These are phyloP conservation scores for human DNA, from an alignment of 2,113 vertebrate species.

Conservation along the genomic window GRCh38 chr7:8256001-8256500, in stretches of 20 bases:
- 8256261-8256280: background rate
- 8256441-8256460: background rate
- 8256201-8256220: background rate
- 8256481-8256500: background rate
- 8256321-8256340: background rate
- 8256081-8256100: background rate
- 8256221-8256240: background rate
- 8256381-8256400: background rate
- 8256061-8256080: too few relatives aligned
- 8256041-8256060: too few relatives aligned
- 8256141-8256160: background rate
- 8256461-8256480: background rate
- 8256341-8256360: background rate
- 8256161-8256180: background rate
- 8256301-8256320: background rate
- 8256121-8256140: background rate
- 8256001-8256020: too few relatives aligned
- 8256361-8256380: background rate
- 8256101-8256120: background rate
- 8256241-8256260: constrained; percentile 9
- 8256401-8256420: background rate
- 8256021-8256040: too few relatives aligned
- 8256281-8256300: background rate
- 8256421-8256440: background rate
- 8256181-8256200: background rate